phyloP scores from a whole-genome alignment of 2,113 vertebrate species.

The Morone chrysops region DNA sequence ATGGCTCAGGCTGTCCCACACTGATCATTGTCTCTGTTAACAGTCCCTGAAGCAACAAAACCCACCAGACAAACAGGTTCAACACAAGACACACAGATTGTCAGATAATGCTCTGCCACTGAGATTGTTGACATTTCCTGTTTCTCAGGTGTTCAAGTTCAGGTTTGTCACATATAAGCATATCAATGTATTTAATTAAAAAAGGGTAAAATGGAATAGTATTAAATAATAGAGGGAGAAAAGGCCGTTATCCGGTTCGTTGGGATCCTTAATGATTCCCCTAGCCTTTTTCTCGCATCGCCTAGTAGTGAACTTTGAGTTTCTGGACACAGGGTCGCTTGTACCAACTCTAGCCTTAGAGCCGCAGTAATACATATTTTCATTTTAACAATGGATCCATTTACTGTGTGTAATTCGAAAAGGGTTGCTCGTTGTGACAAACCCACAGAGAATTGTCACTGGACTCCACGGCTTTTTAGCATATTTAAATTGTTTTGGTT shows the following conservation, averaged over 20 bases:
- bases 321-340: background rate
- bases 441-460: background rate
- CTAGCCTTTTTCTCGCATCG: no score
- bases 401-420: background rate
- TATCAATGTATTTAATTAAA: no score
- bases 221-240: no score
- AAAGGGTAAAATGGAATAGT: no score
- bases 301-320: background rate
- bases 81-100: conserved; percentile 43
- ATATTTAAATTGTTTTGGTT: background rate
- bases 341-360: background rate
- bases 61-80: conserved; percentile 71
- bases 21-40: conserved; percentile 55
- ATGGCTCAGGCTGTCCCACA: conserved; percentile 25
- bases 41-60: conserved; percentile 34
- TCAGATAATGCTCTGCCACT: conserved; percentile 39
- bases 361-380: background rate
- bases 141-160: conserved; percentile 29
- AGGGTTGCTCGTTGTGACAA: background rate
- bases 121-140: conserved; percentile 34
- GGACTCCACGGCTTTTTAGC: no score
- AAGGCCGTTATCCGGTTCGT: no score
- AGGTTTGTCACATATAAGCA: no score
- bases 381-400: background rate
- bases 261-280: no score